Percentiles rank a stretch among this genome's conserved stretches.
Conservation (phyloP, 1,140 invertebrate species). For the Vollenhovia emeryi region DNA sequence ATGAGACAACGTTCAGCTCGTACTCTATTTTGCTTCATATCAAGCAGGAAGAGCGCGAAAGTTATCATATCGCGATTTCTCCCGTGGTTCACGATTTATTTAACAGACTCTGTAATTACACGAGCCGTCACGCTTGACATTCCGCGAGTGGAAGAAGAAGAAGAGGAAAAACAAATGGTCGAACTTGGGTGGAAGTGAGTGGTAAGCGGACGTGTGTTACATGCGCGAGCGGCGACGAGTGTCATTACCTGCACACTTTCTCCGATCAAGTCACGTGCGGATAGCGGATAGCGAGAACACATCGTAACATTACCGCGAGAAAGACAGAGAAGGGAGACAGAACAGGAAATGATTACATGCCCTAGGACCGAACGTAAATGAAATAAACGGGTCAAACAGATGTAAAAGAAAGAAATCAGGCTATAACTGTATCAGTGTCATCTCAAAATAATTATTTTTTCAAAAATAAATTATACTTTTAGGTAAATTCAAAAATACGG, state of each 20-base stretch:
- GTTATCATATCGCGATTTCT: slow-evolving; percentile 19
- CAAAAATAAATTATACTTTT: background rate
- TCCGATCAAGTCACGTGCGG: slow-evolving; percentile 60
- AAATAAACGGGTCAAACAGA: background rate
- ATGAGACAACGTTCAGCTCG: background rate
- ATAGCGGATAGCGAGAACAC: slow-evolving; percentile 14
- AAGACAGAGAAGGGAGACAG: background rate
- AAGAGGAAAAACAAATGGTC: slow-evolving; percentile 34
- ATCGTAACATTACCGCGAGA: slow-evolving; percentile 22
- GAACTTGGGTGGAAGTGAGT: slow-evolving; percentile 1
- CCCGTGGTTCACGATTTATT: slow-evolving; percentile 25
- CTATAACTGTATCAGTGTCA: background rate
- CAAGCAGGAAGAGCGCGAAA: background rate
- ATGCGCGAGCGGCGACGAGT: slow-evolving; percentile 28
- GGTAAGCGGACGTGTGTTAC: slow-evolving; percentile 17
- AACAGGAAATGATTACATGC: background rate
- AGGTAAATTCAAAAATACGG: background rate
- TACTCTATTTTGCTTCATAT: background rate
- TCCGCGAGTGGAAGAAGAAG: slow-evolving; percentile 3
- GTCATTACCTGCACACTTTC: slow-evolving; percentile 60
- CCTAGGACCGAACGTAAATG: background rate
- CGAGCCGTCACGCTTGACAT: slow-evolving; percentile 25
- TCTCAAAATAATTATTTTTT: background rate
- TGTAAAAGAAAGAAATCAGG: background rate
- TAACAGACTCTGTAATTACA: slow-evolving; percentile 36